Base-by-base conservation (phyloP, 2,888 invertebrate genomes). In the Ametastegia equiseti region DNA sequence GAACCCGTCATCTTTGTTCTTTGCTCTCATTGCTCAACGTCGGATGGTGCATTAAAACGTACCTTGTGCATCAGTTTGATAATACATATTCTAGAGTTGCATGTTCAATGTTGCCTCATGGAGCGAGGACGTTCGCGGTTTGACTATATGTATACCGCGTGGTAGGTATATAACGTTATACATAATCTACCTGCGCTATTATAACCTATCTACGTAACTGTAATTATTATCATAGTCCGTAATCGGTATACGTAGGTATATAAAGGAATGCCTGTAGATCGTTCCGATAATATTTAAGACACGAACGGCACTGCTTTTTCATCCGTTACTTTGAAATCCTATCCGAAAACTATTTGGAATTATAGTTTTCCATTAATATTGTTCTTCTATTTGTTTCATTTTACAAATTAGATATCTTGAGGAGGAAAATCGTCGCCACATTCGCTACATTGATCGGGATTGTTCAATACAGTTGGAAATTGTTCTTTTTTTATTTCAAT, bases 11-110 rank as follows among this genome's bases (percentile, higher is more conserved):
- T 33, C 5, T 67, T 39, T 47, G 27, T 47, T 15, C 2, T 71
- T 71, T 47, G 71, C 45, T n/a, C 47, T 71, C 13, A 7, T 71
- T 71, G 30, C 71, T 45, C 47, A 71, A 71, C 19, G 27, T 71
- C 27, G 15, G n/a, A 71, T 39, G 67, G 6, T 45, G 27, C 27
- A 15, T 69, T 19, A 23, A 23, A 15, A 15, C 39, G 33, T n/a
- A n/a, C n/a, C n/a, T n/a, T n/a, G 65, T 67, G 19, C 39, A 39
- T 39, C 39, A 19, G 65, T 39, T 36, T 67, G 65, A 67, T 67
- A 67, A 67, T 39, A n/a, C n/a, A n/a, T n/a, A 39, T 65, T 19
- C 23, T 36, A 36, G 27, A 60, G 60, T 60, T 15, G 4, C 30
- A 60, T 60, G 57, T 30, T 27, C 13, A 60, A 60, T 60, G 15